Evolutionary conservation across 2,113 vertebrate genomes (phyloP), one percentile per base, ranked within the genome.

Genomic region (Agapornis roseicollis): DNA sequence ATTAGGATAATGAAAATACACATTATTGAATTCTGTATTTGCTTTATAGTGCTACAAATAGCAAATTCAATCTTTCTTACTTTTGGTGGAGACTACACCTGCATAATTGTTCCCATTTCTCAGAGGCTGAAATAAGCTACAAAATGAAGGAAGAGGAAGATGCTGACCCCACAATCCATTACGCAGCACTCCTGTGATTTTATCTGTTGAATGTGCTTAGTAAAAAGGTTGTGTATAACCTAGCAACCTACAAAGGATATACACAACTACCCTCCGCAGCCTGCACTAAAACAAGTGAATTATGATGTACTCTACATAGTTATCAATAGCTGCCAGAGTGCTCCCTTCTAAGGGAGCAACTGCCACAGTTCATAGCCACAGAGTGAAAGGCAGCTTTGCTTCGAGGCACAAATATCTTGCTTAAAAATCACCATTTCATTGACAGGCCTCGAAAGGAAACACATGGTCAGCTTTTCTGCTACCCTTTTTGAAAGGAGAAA

Each of bases 51-150:
- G 88, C 86, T 92, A 87, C 96, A 96, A 97, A 96, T 89, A 93
- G 93, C 70, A 96, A 95, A 95, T 90, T 88, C 68, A 95, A 93
- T 95, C 92, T 83, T 95, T 96, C 81, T 97, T 92, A 93, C 68
- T 97, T 96, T 89, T 50, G 79, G 61, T 70, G 74, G 92, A 19
- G 29, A 94, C 95, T 95, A 94, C 85, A 97, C 94, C 95, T 93
- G 89, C 87, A 52, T 89, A 96, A 93, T 85, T 96, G 85, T 78
- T 88, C 27, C 17, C 85, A 86, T 78, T 92, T 92, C 79, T 95
- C 89, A 90, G 88, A 52, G 88, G 41, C 70, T 70, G 84, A 90
- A 94, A 94, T 58, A 87, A 96, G 65, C 83, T 58, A 70, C 66
- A 35, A 76, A 93, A 89, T 10, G 49, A 86, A 89, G 86, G 23